These are phyloP conservation scores for Loris lydekkerianus DNA, from an alignment of 2,797 vertebrate species.

Conservation along the genomic window DNA sequence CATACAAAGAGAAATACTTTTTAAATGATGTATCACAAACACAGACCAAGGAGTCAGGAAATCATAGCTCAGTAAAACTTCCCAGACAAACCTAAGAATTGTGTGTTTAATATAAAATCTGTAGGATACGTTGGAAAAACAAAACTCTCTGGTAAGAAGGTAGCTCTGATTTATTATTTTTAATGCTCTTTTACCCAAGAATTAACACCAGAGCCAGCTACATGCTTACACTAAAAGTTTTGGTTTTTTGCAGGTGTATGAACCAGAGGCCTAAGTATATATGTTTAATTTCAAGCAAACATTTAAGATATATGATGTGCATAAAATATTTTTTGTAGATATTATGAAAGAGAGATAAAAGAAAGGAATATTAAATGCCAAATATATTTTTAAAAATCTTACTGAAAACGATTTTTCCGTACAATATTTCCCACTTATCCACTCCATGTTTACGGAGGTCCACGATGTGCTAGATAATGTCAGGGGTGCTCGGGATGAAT, in stretches of 20 bases:
- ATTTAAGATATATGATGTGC: not conserved
- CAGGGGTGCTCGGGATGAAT: not conserved
- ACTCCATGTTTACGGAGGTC: not conserved
- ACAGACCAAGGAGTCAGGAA: not conserved
- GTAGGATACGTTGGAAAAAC: not conserved
- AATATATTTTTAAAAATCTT: not conserved
- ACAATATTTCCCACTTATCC: not conserved
- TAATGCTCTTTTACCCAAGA: not conserved
- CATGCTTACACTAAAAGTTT: not conserved
- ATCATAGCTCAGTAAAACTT: not conserved
- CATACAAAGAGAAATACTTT: not conserved
- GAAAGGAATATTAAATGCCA: not conserved
- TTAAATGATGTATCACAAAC: not conserved
- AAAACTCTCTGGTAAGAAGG: not conserved
- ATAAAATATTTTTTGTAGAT: not conserved
- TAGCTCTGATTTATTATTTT: not conserved
- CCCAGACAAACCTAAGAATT: not conserved
- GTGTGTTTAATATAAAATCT: not conserved
- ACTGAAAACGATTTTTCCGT: not conserved
- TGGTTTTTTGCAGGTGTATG: not conserved
- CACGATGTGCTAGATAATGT: not conserved
- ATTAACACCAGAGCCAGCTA: not conserved
- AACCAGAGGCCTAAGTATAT: not conserved
- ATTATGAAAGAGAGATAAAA: not conserved
- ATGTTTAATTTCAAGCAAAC: not conserved